Base-by-base conservation (phyloP, 2,888 invertebrate species). In the Carabus problematicus region DNA sequence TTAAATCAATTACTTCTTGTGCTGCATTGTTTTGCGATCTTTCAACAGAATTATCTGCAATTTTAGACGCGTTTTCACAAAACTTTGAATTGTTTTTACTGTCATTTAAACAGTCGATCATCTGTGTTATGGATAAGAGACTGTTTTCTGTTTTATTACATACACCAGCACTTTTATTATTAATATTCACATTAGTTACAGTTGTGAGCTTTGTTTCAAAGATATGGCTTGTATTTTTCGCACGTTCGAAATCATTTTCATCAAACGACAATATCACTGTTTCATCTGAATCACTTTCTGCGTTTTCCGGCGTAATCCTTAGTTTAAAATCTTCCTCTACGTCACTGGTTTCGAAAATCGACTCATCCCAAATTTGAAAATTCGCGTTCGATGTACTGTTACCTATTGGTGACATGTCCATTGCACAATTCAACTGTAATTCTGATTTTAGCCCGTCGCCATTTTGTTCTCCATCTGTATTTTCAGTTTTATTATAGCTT, bases 111-210 rank as follows among this genome's bases (percentile, higher is more conserved):
- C 47, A 52, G n/a, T 84, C 80, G 29, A 84, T 81, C 19, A 84
- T 76, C 76, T 85, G 84, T 9, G 85, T 84, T 64, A 84, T 80
- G 2, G 84, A 82, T 47, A 84, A 79, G 80, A 84, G 64, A 61
- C 70, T 67, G 8, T 63, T 58, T 55, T 70, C 61, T 11, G 82
- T 79, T 71, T 83, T 84, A 77, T 82, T 68, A 68, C 80, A 76
- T 19, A 74, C 80, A 43, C 75, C 79, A 43, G 80, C 52, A 42
- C 40, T 55, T n/a, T n/a, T 1, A 45, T 45, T n/a, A 45, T 3
- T 14, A 1, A 6, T 12, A 12, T 45, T 14, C 45, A 3, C 3
- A 3, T 45, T 14, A 45, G 8, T 42, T 9, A 29, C 29, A 29
- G 29, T 29, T 29, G 29, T 2, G 3, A 29, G 29, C 6, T 29